Evolutionary conservation across 2,113 vertebrate genomes (phyloP).

Genomic region (Cynopterus brachyotis): DNA sequence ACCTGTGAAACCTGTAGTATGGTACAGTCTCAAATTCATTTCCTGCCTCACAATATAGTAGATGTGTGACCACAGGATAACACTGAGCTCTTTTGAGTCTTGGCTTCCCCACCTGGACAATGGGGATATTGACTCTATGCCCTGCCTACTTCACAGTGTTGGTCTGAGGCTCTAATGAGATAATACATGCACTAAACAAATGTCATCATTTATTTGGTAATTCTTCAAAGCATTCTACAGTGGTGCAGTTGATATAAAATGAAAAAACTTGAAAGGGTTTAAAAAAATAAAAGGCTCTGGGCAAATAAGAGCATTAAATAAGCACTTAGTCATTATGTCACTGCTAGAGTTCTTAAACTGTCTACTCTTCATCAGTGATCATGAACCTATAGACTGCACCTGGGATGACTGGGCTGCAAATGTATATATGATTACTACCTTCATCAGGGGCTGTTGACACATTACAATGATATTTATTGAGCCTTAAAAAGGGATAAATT

Average conservation of each 20-base stretch:
- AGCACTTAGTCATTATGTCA: background rate
- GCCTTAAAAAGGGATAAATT: constrained; percentile 11
- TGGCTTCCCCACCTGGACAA: background rate
- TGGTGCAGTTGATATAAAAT: constrained; percentile 5
- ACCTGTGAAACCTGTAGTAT: background rate
- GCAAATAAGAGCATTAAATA: background rate
- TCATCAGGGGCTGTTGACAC: background rate
- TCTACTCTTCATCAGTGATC: background rate
- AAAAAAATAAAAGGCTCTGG: background rate
- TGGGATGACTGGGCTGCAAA: background rate
- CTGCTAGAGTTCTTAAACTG: background rate
- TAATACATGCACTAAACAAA: background rate
- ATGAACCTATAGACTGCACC: background rate
- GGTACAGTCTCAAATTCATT: background rate
- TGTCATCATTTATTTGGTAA: background rate
- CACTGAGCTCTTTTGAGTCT: background rate
- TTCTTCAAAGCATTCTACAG: background rate
- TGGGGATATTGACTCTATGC: background rate
- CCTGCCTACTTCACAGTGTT: background rate
- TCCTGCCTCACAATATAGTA: background rate
- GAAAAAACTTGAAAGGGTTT: background rate
- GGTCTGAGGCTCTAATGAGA: background rate
- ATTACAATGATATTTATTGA: background rate
- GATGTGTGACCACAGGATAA: background rate
- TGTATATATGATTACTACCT: background rate